Conservation (phyloP, 1,140 invertebrate genomes). For the Zaprionus vittiger region DNA sequence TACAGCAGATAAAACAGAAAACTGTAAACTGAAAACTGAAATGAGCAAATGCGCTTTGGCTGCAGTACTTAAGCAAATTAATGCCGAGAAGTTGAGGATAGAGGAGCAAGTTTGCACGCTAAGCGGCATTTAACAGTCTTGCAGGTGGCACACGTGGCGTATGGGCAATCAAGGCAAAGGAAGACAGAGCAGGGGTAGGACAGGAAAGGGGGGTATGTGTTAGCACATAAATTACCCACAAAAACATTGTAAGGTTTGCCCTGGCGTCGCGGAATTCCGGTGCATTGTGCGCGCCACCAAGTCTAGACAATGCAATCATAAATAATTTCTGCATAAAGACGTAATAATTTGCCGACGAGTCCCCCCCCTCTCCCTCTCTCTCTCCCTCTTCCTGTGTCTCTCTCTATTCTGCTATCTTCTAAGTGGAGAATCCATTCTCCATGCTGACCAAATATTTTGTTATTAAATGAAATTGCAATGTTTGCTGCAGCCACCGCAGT, state of each 20-base stretch:
- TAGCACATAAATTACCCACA: slow-evolving; percentile 58
- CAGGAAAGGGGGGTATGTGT: not conserved
- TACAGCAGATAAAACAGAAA: not conserved
- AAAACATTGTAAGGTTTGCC: slow-evolving; percentile 54
- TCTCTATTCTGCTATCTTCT: slow-evolving; percentile 19
- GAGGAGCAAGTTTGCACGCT: not conserved
- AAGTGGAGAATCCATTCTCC: slow-evolving; percentile 24
- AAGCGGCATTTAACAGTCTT: slow-evolving; percentile 35
- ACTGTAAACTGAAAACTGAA: slow-evolving; percentile 2
- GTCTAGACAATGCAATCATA: slow-evolving; percentile 82
- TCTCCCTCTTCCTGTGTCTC: slow-evolving; percentile 2
- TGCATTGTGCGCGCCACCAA: slow-evolving; percentile 75
- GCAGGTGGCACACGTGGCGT: slow-evolving; percentile 62
- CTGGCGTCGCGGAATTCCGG: slow-evolving; percentile 70
- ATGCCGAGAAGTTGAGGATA: not conserved
- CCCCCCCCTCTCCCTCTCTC: not conserved
- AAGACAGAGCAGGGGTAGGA: not conserved
- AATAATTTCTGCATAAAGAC: slow-evolving; percentile 81
- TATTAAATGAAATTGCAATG: slow-evolving; percentile 82
- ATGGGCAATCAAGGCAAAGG: slow-evolving; percentile 56
- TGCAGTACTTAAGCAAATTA: slow-evolving; percentile 7
- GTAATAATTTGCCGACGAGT: slow-evolving; percentile 65
- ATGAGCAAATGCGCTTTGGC: slow-evolving; percentile 13
- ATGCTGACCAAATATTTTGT: slow-evolving; percentile 75
- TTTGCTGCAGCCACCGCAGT: slow-evolving; percentile 50